These are phyloP conservation scores for Macquaria australasica DNA, from an alignment of 2,113 vertebrate genomes.

Conservation along the genomic window DNA sequence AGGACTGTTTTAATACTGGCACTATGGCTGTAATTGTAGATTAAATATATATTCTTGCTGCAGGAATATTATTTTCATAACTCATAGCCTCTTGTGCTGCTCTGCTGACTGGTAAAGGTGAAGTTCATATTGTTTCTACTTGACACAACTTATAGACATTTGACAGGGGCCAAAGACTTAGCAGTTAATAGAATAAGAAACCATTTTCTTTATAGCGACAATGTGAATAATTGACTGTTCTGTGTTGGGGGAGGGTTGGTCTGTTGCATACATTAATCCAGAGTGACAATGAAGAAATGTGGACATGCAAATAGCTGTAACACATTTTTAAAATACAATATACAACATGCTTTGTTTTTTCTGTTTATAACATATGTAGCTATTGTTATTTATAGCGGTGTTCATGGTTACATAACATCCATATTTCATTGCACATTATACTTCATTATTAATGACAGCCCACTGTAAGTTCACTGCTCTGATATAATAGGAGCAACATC, in stretches of 20 bases:
- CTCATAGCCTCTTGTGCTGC: background rate
- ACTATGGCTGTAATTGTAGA: background rate
- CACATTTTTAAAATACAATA: background rate
- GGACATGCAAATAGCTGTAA: background rate
- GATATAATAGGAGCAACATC: background rate
- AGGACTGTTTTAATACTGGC: constrained; percentile 4
- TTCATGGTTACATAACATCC: constrained; percentile 31
- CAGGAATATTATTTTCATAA: background rate
- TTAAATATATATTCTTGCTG: background rate
- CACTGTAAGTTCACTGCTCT: background rate
- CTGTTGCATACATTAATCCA: background rate
- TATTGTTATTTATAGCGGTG: background rate
- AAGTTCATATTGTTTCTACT: background rate
- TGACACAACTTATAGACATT: background rate
- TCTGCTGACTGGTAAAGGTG: background rate
- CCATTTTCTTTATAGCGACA: background rate
- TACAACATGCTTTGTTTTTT: background rate
- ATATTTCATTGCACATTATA: background rate
- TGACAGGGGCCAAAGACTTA: background rate
- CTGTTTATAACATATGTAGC: background rate
- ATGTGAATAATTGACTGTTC: background rate
- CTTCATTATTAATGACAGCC: background rate
- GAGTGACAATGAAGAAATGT: background rate
- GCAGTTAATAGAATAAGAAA: background rate
- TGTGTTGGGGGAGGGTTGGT: background rate